Percentiles rank a stretch among this genome's conserved stretches.
These are phyloP conservation scores for Anas platyrhynchos DNA, from an alignment of 2,113 vertebrate species.

Conservation along the genomic window DNA sequence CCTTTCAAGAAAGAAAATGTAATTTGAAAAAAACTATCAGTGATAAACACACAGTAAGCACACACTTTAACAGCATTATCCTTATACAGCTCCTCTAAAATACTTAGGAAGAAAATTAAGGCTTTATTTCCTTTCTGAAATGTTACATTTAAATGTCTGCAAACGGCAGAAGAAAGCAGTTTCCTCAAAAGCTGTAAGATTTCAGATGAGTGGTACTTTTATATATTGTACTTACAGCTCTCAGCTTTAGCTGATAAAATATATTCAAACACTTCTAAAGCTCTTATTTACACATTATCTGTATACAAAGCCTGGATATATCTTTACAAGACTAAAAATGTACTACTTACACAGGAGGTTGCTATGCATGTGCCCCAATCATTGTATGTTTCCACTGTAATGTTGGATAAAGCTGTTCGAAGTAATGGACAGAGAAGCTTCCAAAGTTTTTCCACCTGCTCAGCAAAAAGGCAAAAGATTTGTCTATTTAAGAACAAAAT, in stretches of 20 bases:
- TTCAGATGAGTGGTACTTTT: background rate
- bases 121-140: background rate
- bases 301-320: background rate
- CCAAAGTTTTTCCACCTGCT: constrained; percentile 93
- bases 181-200: background rate
- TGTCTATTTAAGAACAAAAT: background rate
- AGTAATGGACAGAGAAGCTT: constrained; percentile 89
- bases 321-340: background rate
- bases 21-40: background rate
- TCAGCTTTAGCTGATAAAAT: background rate
- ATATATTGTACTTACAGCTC: background rate
- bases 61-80: background rate
- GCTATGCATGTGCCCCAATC: constrained; percentile 98
- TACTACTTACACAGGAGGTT: constrained; percentile 91
- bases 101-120: background rate
- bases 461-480: constrained; percentile 17
- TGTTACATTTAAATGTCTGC: background rate
- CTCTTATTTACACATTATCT: background rate
- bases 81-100: background rate
- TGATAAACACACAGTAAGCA: background rate
- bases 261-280: background rate
- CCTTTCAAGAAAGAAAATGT: background rate
- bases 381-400: constrained; percentile 93
- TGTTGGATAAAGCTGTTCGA: constrained; percentile 91
- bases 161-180: background rate